Percentiles rank a stretch among this genome's conserved stretches.
Conservation (phyloP, 1,140 invertebrate genomes). For the Polypedilum pembai region DNA sequence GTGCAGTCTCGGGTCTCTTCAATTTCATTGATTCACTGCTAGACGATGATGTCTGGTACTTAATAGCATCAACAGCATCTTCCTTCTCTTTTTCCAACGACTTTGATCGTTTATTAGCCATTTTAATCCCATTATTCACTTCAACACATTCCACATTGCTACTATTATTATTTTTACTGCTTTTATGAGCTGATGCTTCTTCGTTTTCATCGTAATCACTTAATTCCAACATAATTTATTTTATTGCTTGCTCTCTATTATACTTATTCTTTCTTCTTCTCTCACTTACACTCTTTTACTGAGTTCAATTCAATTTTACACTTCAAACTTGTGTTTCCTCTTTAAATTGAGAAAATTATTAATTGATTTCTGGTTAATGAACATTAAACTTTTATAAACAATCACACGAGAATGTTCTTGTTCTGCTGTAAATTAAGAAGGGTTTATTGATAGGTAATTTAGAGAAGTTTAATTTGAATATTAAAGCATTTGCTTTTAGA, state of each 20-base stretch:
- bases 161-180: conserved; percentile 14
- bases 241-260: conserved; percentile 22
- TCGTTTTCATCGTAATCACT: conserved; percentile 20
- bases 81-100: conserved; percentile 22
- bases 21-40: too few species aligned
- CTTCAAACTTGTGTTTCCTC: too few species aligned
- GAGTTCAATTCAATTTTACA: too few species aligned
- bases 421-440: too few species aligned
- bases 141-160: conserved; percentile 26
- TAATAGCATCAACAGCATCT: background rate
- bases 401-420: too few species aligned
- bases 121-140: conserved; percentile 28
- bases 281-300: background rate
- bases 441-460: too few species aligned
- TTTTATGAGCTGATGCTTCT: conserved; percentile 21
- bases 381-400: too few species aligned
- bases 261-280: background rate
- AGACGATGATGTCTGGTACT: background rate
- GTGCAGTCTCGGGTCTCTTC: conserved; percentile 4
- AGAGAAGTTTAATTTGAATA: too few species aligned
- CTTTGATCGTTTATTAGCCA: conserved; percentile 26
- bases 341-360: too few species aligned
- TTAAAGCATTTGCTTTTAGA: too few species aligned
- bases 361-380: too few species aligned
- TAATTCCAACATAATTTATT: conserved; percentile 29